phyloP scores from a whole-genome alignment of 2,113 vertebrate species.

The Hydrochoerus hydrochaeris region DNA sequence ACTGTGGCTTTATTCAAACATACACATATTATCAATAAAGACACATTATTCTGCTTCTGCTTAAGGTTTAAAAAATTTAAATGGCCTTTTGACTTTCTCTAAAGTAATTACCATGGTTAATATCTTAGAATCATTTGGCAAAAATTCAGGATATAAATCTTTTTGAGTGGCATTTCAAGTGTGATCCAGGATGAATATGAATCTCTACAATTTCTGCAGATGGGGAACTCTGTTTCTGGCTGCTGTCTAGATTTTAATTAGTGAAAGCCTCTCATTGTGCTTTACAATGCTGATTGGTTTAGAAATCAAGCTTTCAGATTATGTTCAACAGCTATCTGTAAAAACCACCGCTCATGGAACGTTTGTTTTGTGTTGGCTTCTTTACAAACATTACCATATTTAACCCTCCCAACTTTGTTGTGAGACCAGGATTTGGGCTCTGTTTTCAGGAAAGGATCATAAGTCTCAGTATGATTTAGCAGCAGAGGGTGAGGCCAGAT shows the following conservation, averaged over 20 bases:
- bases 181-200: not conserved
- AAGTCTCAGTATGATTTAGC: not conserved
- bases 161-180: constrained; percentile 22
- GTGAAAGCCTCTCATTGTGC: not conserved
- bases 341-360: not conserved
- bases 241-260: constrained; percentile 9
- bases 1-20: not conserved
- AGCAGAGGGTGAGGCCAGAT: no score
- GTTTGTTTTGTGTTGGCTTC: not conserved
- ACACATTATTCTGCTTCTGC: constrained; percentile 7
- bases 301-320: constrained; percentile 58
- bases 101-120: constrained; percentile 60
- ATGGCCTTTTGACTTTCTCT: constrained; percentile 56
- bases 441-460: not conserved
- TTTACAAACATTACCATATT: not conserved
- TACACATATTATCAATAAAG: not conserved
- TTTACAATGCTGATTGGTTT: not conserved
- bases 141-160: constrained; percentile 58
- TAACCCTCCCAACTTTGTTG: not conserved
- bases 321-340: not conserved
- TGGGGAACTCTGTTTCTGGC: constrained; percentile 14
- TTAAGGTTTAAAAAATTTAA: constrained; percentile 30
- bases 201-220: not conserved
- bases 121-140: constrained; percentile 62
- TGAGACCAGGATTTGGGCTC: not conserved